A percentile compares a stretch with the other conserved stretches of the same genome.
Evolutionary conservation across 2,797 vertebrate species (phyloP).

Genomic region (Sparus aurata): DNA sequence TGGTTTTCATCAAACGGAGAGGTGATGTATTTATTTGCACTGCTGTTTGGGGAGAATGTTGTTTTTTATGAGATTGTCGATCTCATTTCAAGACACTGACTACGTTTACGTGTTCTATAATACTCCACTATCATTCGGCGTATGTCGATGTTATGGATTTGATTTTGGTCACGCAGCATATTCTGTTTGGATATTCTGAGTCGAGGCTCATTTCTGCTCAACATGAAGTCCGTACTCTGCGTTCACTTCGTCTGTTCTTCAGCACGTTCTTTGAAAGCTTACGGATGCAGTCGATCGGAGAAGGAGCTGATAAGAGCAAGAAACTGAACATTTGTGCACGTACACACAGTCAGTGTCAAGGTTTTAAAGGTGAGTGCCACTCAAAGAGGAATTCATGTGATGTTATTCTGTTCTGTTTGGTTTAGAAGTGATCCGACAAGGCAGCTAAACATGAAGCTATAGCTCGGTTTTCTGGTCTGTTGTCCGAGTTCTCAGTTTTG

Average conservation of each 20-base stretch:
- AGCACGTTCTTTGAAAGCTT: too few relatives aligned
- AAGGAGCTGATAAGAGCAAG: too few relatives aligned
- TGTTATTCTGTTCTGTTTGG: not conserved
- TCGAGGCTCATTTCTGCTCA: too few relatives aligned
- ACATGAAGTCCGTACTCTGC: too few relatives aligned
- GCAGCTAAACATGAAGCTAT: not conserved
- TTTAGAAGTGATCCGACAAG: not conserved
- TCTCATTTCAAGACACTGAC: constrained; percentile 30
- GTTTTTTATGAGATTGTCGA: not conserved
- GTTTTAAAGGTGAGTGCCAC: not conserved
- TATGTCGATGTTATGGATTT: too few relatives aligned
- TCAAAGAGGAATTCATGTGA: not conserved
- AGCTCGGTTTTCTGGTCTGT: not conserved
- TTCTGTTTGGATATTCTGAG: too few relatives aligned
- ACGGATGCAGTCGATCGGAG: too few relatives aligned
- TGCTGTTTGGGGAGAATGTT: constrained; percentile 12
- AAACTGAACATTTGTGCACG: too few relatives aligned
- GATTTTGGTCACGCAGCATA: too few relatives aligned
- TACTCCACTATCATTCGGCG: too few relatives aligned
- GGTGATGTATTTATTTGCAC: constrained; percentile 18
- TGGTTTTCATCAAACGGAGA: not conserved
- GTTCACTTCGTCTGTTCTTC: too few relatives aligned
- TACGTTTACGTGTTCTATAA: too few relatives aligned
- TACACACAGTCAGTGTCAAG: not conserved
- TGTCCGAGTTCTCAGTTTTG: not conserved